Base-by-base conservation (phyloP, 2,797 vertebrate species). In the Picus viridis region DNA sequence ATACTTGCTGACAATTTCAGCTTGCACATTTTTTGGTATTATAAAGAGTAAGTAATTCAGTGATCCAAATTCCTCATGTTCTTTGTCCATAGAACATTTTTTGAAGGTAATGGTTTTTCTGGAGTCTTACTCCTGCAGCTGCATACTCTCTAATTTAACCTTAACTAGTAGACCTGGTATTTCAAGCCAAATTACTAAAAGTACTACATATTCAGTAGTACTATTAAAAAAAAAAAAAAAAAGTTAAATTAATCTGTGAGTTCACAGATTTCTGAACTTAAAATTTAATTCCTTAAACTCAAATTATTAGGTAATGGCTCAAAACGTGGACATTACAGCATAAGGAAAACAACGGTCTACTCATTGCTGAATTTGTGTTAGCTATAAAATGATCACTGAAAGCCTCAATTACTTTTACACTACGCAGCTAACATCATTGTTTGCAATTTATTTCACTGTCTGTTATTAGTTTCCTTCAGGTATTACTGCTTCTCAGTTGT, bases 381-480 rank as follows among this genome's bases (percentile, higher is more conserved):
- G 51, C 27, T 84, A 18, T 36, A 80, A 80, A 88, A n/a, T 7
- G 12, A 36, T 49, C 22, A 63, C 7, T 22, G 34, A 69, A 86
- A 27, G 7, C 43, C 82, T 92, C 53, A 51, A 32, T 4, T 30
- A 64, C 30, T 58, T 91, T 84, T 75, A 51, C 76, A 16, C 18
- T 90, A 45, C 43, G 65, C 27, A 89, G 4, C 4, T 16, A 62
- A 7, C 89, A 32, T 26, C 15, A 73, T 41, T 83, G 74, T 89
- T 92, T 90, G 51, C 29, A 81, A 65, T 23, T 88, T 94, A 67
- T 36, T 61, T 89, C 88, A 54, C 39, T 36, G 11, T 58, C 84
- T 92, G 23, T 85, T 64, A 9, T 68, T 94, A 67, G 14, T 92
- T 94, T 91, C 36, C 49, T 75, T 73, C 56, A 79, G 24, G 26